A percentile compares a stretch with the other conserved stretches of the same genome.
These are phyloP conservation scores for Epinephelus moara DNA, from an alignment of 2,113 vertebrate species.

Conservation along the genomic window DNA sequence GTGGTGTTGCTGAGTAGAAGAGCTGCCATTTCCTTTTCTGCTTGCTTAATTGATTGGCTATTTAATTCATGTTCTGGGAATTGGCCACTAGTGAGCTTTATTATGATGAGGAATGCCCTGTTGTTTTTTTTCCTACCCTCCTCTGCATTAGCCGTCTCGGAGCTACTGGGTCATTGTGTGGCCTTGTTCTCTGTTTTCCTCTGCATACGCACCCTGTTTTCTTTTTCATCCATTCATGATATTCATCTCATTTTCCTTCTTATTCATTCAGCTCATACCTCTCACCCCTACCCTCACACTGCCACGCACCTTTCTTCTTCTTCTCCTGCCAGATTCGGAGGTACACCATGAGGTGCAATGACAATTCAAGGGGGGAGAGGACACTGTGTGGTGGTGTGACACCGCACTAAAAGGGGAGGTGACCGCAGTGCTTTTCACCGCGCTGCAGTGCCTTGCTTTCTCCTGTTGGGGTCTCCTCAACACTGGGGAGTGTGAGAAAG, in stretches of 20 bases:
- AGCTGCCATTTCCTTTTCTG: constrained; percentile 61
- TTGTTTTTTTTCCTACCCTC: not conserved
- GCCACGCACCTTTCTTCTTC: constrained; percentile 15
- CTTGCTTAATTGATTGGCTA: constrained; percentile 73
- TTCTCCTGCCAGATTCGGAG: constrained; percentile 16
- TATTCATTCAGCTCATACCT: constrained; percentile 31
- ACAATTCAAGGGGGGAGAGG: constrained; percentile 30
- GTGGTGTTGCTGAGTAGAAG: constrained; percentile 59
- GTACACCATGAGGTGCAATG: constrained; percentile 54
- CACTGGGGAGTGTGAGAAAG: constrained; percentile 58
- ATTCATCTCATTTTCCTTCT: constrained; percentile 24
- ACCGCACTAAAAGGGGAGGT: constrained; percentile 81
- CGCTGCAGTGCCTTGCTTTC: constrained; percentile 73
- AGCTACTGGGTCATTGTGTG: constrained; percentile 33
- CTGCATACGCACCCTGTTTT: constrained; percentile 1
- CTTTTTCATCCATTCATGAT: constrained; percentile 59
- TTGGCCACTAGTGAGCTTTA: constrained; percentile 55
- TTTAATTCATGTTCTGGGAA: constrained; percentile 71
- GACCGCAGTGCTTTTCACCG: constrained; percentile 77
- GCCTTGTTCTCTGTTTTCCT: not conserved
- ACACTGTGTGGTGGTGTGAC: constrained; percentile 76
- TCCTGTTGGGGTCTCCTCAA: constrained; percentile 79
- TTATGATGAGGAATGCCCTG: constrained; percentile 36
- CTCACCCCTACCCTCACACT: constrained; percentile 2
- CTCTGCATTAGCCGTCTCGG: constrained; percentile 10